Evolutionary conservation across 2,113 vertebrate genomes (phyloP), one percentile per base, ranked within the genome.

Genomic region (Istiophorus platypterus): DNA sequence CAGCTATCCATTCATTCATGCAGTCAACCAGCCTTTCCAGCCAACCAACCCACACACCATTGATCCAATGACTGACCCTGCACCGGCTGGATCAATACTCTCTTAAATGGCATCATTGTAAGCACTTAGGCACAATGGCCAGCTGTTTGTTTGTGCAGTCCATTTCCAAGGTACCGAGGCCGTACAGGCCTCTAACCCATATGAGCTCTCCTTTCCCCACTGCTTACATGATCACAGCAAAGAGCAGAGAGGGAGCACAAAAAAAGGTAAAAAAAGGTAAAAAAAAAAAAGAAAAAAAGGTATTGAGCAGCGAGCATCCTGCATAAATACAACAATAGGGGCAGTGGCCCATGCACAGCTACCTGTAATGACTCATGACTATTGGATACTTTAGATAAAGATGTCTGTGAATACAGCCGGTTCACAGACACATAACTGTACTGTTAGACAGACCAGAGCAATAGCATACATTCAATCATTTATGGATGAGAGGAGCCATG

Each of bases 41-140:
- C 87, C 69, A 54, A 73, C 86, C 80, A 70, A 61, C 80, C 82
- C 86, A 86, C 88, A 90, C 77, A 87, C 70, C 82, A 93, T 92
- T 88, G 93, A 95, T 93, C 88, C 84, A 85, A 59, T 90, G 89
- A 95, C 93, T 95, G 93, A 95, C 94, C 93, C 92, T 88, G 89
- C 85, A 86, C 90, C 72, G 87, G 83, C 73, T 29, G 75, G 89
- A 94, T 95, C 94, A 88, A 95, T 95, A 92, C 80, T 63, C 88
- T 88, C 89, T 94, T 94, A 93, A 95, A 94, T 91, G 93, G 87
- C 92, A 91, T 91, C 87, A 91, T 94, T 93, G 87, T 93, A 91
- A 89, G 86, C 63, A 89, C 87, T 92, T 90, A 91, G 78, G 79
- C 81, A 93, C 90, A 92, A 93, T 89, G 82, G 89, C 84, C 78